Evolutionary conservation across 2,797 vertebrate species (phyloP).

Genomic region (Platyrinchus mystaceus): DNA sequence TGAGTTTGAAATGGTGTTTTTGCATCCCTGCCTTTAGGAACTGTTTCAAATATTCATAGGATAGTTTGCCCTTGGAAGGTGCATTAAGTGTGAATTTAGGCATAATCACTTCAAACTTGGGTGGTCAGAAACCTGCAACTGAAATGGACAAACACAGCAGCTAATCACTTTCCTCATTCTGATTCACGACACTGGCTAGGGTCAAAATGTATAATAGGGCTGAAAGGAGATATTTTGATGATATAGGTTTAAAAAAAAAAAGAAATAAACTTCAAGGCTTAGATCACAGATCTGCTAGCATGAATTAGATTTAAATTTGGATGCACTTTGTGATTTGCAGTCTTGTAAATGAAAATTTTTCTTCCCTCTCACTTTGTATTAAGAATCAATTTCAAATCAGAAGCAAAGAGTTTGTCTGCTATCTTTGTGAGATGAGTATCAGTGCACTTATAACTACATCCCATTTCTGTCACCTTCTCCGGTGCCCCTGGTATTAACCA

Average conservation of each 20-base stretch:
- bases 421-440: neutral
- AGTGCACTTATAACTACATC: neutral
- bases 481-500: neutral
- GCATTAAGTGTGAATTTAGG: slow-evolving; percentile 68
- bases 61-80: slow-evolving; percentile 62
- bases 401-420: neutral
- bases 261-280: neutral
- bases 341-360: slow-evolving; percentile 2
- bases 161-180: slow-evolving; percentile 41
- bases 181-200: neutral
- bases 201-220: neutral
- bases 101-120: slow-evolving; percentile 51
- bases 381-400: neutral
- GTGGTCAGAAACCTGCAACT: slow-evolving; percentile 55
- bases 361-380: neutral
- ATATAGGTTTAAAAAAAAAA: slow-evolving; percentile 7
- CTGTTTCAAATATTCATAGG: slow-evolving; percentile 73
- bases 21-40: slow-evolving; percentile 73
- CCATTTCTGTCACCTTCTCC: neutral
- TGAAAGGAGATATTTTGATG: slow-evolving; percentile 21
- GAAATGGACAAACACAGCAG: slow-evolving; percentile 33
- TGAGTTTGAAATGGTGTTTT: slow-evolving; percentile 58
- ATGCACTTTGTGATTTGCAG: neutral
- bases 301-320: slow-evolving; percentile 21
- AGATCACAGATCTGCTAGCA: slow-evolving; percentile 31